Conservation (phyloP, 2,797 vertebrate species). For the Sebastes hubbsi region DNA sequence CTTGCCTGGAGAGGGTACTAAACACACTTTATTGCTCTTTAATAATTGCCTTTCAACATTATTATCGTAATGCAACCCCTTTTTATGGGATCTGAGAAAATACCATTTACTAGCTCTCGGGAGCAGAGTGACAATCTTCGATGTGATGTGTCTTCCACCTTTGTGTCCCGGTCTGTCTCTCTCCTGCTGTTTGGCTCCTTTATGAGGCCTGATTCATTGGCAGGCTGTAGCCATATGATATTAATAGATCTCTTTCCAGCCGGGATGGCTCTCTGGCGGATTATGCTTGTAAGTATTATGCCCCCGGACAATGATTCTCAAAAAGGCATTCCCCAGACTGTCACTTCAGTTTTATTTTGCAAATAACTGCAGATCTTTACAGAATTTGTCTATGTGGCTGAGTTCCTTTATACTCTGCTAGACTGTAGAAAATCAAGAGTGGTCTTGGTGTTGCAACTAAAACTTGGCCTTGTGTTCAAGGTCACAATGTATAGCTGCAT, state of each 20-base stretch:
- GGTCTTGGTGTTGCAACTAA: neutral
- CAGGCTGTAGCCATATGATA: conserved; percentile 54
- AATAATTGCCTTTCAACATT: conserved; percentile 81
- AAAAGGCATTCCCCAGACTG: conserved; percentile 22
- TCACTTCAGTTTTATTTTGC: neutral
- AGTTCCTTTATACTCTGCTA: neutral
- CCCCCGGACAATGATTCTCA: conserved; percentile 5
- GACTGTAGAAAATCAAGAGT: neutral
- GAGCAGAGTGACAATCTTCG: conserved; percentile 55
- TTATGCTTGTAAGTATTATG: conserved; percentile 22
- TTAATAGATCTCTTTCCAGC: conserved; percentile 57
- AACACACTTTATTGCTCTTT: conserved; percentile 78
- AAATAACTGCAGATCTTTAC: neutral
- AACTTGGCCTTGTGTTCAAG: conserved; percentile 50
- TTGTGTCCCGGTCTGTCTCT: conserved; percentile 48
- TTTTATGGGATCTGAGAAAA: conserved; percentile 75
- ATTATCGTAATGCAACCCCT: conserved; percentile 75
- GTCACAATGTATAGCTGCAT: conserved; percentile 49
- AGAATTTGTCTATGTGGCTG: conserved; percentile 7
- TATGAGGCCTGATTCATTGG: conserved; percentile 67
- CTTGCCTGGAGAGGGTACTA: conserved; percentile 75
- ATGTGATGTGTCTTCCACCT: conserved; percentile 74
- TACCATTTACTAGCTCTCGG: conserved; percentile 69
- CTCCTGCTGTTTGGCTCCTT: conserved; percentile 58
- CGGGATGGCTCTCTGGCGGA: conserved; percentile 46